Evolutionary conservation across 2,888 invertebrate genomes (phyloP).

Genomic region (Lampropteryx suffumata): DNA sequence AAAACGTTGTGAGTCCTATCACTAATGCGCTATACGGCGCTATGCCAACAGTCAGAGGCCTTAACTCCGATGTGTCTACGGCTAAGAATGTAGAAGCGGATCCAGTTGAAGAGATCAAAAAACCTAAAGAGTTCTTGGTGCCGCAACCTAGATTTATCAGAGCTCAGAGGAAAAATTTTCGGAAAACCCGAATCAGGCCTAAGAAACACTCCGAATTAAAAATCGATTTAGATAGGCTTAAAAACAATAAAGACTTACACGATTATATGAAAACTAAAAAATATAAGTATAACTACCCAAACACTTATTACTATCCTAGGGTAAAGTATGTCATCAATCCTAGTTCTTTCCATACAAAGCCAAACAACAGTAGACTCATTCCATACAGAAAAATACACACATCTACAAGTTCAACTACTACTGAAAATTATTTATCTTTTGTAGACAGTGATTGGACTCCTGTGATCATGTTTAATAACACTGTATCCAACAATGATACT

Average conservation of each 20-base stretch:
- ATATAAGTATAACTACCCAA: constrained; percentile 73
- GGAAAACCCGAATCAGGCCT: constrained; percentile 55
- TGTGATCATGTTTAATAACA: constrained; percentile 52
- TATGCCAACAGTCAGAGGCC: constrained; percentile 73
- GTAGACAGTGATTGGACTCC: constrained; percentile 67
- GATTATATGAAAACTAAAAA: constrained; percentile 76
- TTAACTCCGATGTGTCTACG: constrained; percentile 66
- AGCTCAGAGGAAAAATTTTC: constrained; percentile 69
- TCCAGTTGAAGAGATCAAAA: constrained; percentile 53
- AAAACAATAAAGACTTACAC: constrained; percentile 71
- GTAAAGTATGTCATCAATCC: constrained; percentile 70
- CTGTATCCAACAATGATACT: constrained; percentile 35
- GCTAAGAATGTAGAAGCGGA: constrained; percentile 56
- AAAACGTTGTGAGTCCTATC: constrained; percentile 66
- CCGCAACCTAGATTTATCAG: constrained; percentile 69
- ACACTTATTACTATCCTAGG: constrained; percentile 72
- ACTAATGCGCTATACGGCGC: constrained; percentile 68
- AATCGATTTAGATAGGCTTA: constrained; percentile 66
- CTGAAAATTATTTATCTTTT: constrained; percentile 34
- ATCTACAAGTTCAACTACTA: constrained; percentile 38
- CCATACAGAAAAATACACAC: constrained; percentile 51
- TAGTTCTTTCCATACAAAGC: constrained; percentile 49
- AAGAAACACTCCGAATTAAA: constrained; percentile 71
- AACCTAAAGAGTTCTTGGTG: constrained; percentile 64
- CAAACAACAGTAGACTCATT: constrained; percentile 59